phyloP scores from a whole-genome alignment of 2,888 invertebrate species.

The Hyles lineata region DNA sequence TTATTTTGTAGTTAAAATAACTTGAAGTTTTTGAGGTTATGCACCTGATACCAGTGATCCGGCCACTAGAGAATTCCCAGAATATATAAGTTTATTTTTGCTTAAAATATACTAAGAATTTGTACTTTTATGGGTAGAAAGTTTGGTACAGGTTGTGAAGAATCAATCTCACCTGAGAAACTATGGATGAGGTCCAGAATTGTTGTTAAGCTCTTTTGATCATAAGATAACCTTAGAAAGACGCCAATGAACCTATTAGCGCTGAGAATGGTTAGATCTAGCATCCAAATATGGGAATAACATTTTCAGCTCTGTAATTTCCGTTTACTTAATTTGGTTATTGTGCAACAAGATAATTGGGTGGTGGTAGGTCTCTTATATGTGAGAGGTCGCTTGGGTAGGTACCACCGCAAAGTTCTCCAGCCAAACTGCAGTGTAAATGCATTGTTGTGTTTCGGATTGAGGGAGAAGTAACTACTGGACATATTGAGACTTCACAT shows the following conservation, averaged over 20 bases:
- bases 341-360: too few relatives aligned
- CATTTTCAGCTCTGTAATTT: too few relatives aligned
- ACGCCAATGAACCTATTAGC: neutral
- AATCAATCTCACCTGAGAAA: neutral
- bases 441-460: too few relatives aligned
- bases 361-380: too few relatives aligned
- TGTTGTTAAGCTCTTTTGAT: neutral
- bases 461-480: too few relatives aligned
- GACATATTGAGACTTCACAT: too few relatives aligned
- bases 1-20: neutral
- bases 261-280: too few relatives aligned
- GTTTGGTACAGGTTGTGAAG: neutral
- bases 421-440: too few relatives aligned
- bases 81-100: constrained; percentile 3
- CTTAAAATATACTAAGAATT: constrained; percentile 15
- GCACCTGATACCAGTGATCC: constrained; percentile 9
- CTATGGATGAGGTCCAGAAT: neutral
- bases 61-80: constrained; percentile 15
- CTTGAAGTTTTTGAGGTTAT: constrained; percentile 6
- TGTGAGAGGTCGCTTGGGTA: too few relatives aligned
- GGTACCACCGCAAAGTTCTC: too few relatives aligned
- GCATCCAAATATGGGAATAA: too few relatives aligned
- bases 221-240: neutral
- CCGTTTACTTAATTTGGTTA: too few relatives aligned
- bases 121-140: constrained; percentile 10